Conservation (phyloP, 2,888 invertebrate genomes). For the Calliphora vomitoria region DNA sequence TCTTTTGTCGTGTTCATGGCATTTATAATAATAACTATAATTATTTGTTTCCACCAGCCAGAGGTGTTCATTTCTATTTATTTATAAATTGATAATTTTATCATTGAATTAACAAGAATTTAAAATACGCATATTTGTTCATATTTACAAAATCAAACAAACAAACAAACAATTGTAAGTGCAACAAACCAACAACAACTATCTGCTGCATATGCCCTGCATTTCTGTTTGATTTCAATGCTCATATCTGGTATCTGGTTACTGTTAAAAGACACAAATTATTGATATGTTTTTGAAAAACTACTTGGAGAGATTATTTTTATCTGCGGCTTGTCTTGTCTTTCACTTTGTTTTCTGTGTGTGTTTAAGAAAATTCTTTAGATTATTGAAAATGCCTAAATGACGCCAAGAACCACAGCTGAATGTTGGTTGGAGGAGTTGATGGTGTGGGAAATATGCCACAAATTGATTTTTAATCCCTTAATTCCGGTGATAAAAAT, state of each 20-base stretch:
- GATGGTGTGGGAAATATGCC: slow-evolving; percentile 57
- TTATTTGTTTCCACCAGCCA: slow-evolving; percentile 6
- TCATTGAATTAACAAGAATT: slow-evolving; percentile 62
- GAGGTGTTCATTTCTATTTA: slow-evolving; percentile 51
- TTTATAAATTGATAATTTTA: slow-evolving; percentile 65
- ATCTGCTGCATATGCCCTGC: neutral
- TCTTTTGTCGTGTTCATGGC: slow-evolving; percentile 12
- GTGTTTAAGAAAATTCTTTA: slow-evolving; percentile 28
- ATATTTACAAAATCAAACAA: slow-evolving; percentile 11
- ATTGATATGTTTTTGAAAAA: slow-evolving; percentile 28
- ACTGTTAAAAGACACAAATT: neutral
- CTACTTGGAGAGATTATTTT: slow-evolving; percentile 49
- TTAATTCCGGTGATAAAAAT: slow-evolving; percentile 12
- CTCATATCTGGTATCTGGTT: neutral
- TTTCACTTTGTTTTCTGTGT: neutral
- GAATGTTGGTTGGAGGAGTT: neutral
- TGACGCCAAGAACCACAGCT: slow-evolving; percentile 49
- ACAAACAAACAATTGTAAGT: slow-evolving; percentile 24
- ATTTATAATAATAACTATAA: slow-evolving; percentile 2
- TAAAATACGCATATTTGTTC: slow-evolving; percentile 18
- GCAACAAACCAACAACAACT: slow-evolving; percentile 2
- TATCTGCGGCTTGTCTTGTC: slow-evolving; percentile 41
- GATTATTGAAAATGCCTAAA: slow-evolving; percentile 3
- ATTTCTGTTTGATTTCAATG: slow-evolving; percentile 39
- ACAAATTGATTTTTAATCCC: slow-evolving; percentile 65